Evolutionary conservation across 2,888 invertebrate species (phyloP).

Genomic region (Thelaira solivaga): DNA sequence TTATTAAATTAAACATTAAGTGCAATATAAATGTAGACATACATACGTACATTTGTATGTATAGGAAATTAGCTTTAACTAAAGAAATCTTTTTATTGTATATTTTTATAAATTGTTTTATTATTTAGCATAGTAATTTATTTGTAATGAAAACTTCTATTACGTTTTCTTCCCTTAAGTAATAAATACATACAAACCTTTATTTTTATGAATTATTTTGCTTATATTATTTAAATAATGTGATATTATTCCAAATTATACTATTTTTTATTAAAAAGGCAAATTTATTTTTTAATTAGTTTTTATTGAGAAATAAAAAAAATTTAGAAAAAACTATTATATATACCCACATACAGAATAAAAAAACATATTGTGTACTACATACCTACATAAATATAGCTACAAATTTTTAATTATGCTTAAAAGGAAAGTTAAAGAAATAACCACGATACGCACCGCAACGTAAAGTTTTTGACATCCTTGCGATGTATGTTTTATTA

Average conservation of each 20-base stretch:
- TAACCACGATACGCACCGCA: too few species aligned
- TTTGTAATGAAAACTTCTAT: not conserved
- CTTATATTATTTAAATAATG: not conserved
- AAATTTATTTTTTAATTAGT: too few species aligned
- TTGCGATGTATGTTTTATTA: too few species aligned
- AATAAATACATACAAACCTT: not conserved
- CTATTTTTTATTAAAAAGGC: too few species aligned
- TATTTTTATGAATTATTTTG: not conserved
- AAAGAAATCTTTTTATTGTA: not conserved
- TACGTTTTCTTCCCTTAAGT: not conserved
- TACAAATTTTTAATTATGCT: too few species aligned
- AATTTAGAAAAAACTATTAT: too few species aligned
- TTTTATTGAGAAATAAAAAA: too few species aligned
- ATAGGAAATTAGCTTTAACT: conserved; percentile 27
- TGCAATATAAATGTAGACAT: conserved; percentile 20
- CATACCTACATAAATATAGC: too few species aligned
- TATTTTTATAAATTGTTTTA: conserved; percentile 21
- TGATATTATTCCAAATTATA: not conserved
- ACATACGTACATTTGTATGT: not conserved
- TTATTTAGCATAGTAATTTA: conserved; percentile 2
- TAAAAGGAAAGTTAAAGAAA: too few species aligned
- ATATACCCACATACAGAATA: too few species aligned
- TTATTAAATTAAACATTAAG: conserved; percentile 1
- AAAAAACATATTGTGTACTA: too few species aligned
- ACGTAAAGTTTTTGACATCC: too few species aligned